Evolutionary conservation across 2,888 invertebrate genomes (phyloP).

Genomic region (Eudasyphora cyanicolor): DNA sequence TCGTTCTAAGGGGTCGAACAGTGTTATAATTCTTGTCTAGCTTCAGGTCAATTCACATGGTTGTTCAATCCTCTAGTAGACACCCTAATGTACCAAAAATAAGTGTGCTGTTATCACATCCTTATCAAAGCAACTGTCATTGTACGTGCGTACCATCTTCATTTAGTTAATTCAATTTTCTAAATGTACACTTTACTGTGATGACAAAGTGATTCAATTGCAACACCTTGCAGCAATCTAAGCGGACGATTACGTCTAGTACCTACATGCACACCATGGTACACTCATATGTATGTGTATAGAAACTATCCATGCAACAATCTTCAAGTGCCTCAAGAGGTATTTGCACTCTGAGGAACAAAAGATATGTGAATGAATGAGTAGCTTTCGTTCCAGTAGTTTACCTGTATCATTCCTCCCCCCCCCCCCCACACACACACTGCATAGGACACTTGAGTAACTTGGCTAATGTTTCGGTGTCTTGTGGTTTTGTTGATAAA

Average conservation of each 20-base stretch:
- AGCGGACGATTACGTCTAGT: not conserved
- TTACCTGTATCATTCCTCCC: too few relatives aligned
- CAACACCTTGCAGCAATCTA: conserved; percentile 45
- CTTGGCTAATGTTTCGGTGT: conserved; percentile 44
- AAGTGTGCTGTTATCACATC: not conserved
- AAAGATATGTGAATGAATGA: not conserved
- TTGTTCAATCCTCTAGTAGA: too few relatives aligned
- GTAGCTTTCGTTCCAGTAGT: not conserved
- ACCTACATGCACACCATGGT: not conserved
- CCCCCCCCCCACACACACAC: too few relatives aligned
- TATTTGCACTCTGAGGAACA: conserved; percentile 66
- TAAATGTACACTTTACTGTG: conserved; percentile 39
- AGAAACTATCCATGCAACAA: conserved; percentile 40
- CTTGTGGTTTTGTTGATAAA: conserved; percentile 53
- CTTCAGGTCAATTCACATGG: too few relatives aligned
- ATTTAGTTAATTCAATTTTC: conserved; percentile 61
- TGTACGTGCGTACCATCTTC: conserved; percentile 52
- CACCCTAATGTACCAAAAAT: not conserved
- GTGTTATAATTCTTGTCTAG: too few relatives aligned
- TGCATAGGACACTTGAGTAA: conserved; percentile 59
- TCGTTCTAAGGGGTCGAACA: too few relatives aligned
- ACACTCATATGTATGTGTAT: not conserved
- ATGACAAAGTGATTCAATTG: conserved; percentile 55
- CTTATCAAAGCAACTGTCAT: not conserved
- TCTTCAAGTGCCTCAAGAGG: conserved; percentile 66